Evolutionary conservation across 2,113 vertebrate genomes (phyloP), one percentile per base, ranked within the genome.

Genomic region (Amblyopsis rosae): DNA sequence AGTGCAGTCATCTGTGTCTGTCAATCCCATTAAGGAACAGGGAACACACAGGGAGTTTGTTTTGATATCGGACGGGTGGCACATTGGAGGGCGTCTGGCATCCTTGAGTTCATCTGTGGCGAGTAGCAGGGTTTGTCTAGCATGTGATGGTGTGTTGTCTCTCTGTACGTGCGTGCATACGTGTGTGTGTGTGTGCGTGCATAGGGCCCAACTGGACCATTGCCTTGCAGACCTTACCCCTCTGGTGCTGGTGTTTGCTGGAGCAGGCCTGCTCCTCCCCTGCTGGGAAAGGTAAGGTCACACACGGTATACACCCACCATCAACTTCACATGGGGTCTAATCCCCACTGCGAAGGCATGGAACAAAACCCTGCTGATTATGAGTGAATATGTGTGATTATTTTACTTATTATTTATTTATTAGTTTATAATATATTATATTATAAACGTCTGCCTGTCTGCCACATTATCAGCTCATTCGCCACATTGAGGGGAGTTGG

Each of bases 201-300:
- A 55, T 72, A 94, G 93, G 77, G 92, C 92, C 71, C 93, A 94
- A 72, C 33, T 87, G 81, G 80, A 91, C 83, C 92, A 93, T 86
- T 92, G 89, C 74, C 60, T 92, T 50, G 74, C 68, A 45, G 91
- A 94, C 75, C 87, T 93, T 55, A 86, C 93, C 8, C 64, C 77
- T 63, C 88, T 89, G 45, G 86, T 88, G 32, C 67, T 92, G 53
- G 56, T 79, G 32, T 80, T 94, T 69, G 88, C 90, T 82, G 86
- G 69, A 57, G 12, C 51, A 26, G 88, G 88, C 70, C 60, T 92
- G 16, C 68, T 88, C 17, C 82, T 91, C 56, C 86, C 87, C 67
- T 56, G 73, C 0, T 48, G 54, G 71, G 82, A 91, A 81, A 90
- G 90, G 93, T 93, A 82, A 78, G 89, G 79, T 41, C 16, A 16